Conservation (phyloP, 2,113 vertebrate species). For the Rhynchomys soricoides region DNA sequence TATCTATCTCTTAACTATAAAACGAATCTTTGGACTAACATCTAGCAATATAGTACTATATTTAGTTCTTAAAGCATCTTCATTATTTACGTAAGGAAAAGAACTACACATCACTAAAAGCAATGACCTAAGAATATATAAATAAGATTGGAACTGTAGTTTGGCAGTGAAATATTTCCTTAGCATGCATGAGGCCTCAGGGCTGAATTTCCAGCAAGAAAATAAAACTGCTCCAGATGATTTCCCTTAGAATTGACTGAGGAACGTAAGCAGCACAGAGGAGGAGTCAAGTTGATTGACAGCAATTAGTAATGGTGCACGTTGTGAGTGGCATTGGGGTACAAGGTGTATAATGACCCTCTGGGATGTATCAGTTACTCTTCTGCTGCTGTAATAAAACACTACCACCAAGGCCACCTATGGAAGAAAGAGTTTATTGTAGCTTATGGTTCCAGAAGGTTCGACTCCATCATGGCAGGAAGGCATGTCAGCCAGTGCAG, state of each 20-base stretch:
- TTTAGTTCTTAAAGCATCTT: background rate
- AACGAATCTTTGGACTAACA: background rate
- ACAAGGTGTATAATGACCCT: background rate
- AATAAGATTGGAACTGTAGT: background rate
- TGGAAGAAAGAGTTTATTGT: background rate
- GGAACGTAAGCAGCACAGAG: accelerated
- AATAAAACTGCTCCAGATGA: background rate
- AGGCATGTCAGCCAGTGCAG: background rate
- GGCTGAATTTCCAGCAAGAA: background rate
- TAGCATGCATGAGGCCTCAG: background rate
- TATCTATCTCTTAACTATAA: background rate
- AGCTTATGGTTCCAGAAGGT: background rate
- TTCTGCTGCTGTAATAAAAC: background rate
- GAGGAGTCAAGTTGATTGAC: background rate
- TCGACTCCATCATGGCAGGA: background rate
- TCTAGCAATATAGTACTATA: background rate
- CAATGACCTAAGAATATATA: background rate
- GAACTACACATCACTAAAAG: background rate
- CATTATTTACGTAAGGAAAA: background rate
- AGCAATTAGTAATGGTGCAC: background rate
- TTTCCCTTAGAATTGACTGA: background rate
- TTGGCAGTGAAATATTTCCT: background rate
- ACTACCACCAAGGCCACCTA: background rate
- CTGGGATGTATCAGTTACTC: no score
- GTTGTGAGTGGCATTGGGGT: background rate